Percentiles rank a stretch among this genome's conserved stretches.
Conservation (phyloP, 1,140 invertebrate genomes). For the Drosophila kurseongensis region DNA sequence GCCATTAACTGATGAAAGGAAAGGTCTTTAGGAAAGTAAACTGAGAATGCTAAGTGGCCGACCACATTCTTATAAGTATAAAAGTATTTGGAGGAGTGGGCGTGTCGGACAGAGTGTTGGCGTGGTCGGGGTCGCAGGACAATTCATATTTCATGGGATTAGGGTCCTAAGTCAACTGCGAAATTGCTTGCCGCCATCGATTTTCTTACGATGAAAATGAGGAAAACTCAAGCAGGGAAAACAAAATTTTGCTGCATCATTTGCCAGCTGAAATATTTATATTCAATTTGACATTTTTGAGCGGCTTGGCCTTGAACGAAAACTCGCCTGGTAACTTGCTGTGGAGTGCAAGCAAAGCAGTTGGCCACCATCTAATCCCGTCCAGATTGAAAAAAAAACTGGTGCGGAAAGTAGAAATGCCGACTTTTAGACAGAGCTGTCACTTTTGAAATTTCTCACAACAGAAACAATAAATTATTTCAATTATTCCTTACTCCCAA, state of each 20-base stretch:
- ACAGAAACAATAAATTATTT: background rate
- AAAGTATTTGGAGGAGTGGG: slow-evolving; percentile 10
- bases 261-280: slow-evolving; percentile 64
- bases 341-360: slow-evolving; percentile 12
- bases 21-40: background rate
- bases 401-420: background rate
- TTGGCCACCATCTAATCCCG: slow-evolving; percentile 9
- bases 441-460: background rate
- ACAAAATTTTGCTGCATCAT: slow-evolving; percentile 67
- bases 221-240: slow-evolving; percentile 23
- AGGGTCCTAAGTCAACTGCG: slow-evolving; percentile 72
- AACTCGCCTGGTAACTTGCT: slow-evolving; percentile 31
- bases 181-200: slow-evolving; percentile 65
- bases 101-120: slow-evolving; percentile 13
- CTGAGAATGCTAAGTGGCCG: slow-evolving; percentile 30
- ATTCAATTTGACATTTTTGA: slow-evolving; percentile 75
- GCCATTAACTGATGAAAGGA: too few species aligned
- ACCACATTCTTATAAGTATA: slow-evolving; percentile 20
- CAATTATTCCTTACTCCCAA: background rate
- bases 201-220: slow-evolving; percentile 52
- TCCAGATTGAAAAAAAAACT: background rate
- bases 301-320: slow-evolving; percentile 42
- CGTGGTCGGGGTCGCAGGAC: slow-evolving; percentile 18
- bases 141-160: slow-evolving; percentile 73
- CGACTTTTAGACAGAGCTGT: background rate